Evolutionary conservation across 2,888 invertebrate genomes (phyloP).

Genomic region (Dermolepida albohirtum): DNA sequence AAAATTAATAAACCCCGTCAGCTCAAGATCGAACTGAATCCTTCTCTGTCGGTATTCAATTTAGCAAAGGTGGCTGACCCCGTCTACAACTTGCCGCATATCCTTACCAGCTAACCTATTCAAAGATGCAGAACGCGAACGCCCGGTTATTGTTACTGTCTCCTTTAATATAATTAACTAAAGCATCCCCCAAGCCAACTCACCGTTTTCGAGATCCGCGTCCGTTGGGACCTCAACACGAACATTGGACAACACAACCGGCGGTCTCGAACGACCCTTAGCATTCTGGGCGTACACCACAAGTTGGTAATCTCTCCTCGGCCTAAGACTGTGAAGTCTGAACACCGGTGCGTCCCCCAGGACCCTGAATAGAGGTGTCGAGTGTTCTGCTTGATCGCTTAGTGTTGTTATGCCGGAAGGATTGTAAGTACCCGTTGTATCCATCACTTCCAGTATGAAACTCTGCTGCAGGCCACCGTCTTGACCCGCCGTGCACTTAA

Average conservation of each 20-base stretch:
- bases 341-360: slow-evolving; percentile 78
- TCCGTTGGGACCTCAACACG: slow-evolving; percentile 54
- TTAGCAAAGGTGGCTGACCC: too few relatives aligned
- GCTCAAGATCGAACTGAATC: too few relatives aligned
- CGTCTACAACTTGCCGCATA: too few relatives aligned
- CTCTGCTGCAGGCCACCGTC: slow-evolving; percentile 86
- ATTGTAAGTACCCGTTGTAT: slow-evolving; percentile 59
- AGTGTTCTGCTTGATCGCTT: slow-evolving; percentile 63
- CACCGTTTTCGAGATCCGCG: slow-evolving; percentile 49
- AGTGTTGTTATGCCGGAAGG: slow-evolving; percentile 58
- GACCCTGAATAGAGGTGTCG: slow-evolving; percentile 68
- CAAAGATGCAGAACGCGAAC: slow-evolving; percentile 59
- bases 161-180: slow-evolving; percentile 61
- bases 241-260: slow-evolving; percentile 78
- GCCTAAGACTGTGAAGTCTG: slow-evolving; percentile 76
- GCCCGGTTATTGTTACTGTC: slow-evolving; percentile 60
- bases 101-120: slow-evolving; percentile 4
- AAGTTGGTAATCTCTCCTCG: slow-evolving; percentile 82
- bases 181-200: slow-evolving; percentile 46
- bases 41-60: too few relatives aligned
- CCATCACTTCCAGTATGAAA: slow-evolving; percentile 83
- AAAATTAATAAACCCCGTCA: too few relatives aligned
- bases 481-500: slow-evolving; percentile 81
- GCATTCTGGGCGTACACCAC: slow-evolving; percentile 86
- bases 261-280: slow-evolving; percentile 80